Evolutionary conservation across 2,113 vertebrate species (phyloP).

Genomic region (Dolichallabes microphthalmus): DNA sequence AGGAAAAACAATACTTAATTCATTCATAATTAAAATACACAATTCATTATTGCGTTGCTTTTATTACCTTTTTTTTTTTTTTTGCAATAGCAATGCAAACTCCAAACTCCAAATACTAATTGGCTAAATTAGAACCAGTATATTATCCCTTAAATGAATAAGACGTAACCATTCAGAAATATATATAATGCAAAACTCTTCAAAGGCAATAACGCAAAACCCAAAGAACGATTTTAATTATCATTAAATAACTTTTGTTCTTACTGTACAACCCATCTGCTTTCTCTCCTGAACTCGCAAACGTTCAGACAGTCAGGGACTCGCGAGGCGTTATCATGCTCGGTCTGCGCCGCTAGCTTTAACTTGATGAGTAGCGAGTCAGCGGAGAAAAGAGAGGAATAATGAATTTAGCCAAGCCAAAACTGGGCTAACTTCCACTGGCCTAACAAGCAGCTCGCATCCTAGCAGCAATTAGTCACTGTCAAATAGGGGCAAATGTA

Average conservation of each 20-base stretch:
- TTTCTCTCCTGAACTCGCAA: background rate
- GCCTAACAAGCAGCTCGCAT: slow-evolving; percentile 79
- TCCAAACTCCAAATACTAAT: background rate
- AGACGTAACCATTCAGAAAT: background rate
- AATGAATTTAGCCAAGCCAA: slow-evolving; percentile 76
- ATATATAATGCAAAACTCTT: background rate
- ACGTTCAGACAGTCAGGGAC: background rate
- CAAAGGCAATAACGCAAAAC: background rate
- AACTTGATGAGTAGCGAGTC: slow-evolving; percentile 63
- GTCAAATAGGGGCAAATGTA: slow-evolving; percentile 82
- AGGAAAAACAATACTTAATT: background rate
- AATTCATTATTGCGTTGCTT: background rate
- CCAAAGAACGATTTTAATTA: background rate
- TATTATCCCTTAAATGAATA: background rate
- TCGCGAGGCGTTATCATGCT: slow-evolving; percentile 12
- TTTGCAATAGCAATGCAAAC: background rate
- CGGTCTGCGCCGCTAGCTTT: slow-evolving; percentile 60
- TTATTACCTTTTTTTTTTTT: background rate
- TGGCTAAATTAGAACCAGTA: background rate
- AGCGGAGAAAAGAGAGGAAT: slow-evolving; percentile 72
- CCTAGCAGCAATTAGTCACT: slow-evolving; percentile 80
- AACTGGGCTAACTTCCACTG: slow-evolving; percentile 69
- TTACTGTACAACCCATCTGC: background rate
- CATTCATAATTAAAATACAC: too few species aligned
- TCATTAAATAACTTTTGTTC: background rate